Percentiles rank a stretch among this genome's conserved stretches.
These are phyloP conservation scores for Gymnothorax reevesii DNA, from an alignment of 2,797 vertebrate species.

Conservation along the genomic window DNA sequence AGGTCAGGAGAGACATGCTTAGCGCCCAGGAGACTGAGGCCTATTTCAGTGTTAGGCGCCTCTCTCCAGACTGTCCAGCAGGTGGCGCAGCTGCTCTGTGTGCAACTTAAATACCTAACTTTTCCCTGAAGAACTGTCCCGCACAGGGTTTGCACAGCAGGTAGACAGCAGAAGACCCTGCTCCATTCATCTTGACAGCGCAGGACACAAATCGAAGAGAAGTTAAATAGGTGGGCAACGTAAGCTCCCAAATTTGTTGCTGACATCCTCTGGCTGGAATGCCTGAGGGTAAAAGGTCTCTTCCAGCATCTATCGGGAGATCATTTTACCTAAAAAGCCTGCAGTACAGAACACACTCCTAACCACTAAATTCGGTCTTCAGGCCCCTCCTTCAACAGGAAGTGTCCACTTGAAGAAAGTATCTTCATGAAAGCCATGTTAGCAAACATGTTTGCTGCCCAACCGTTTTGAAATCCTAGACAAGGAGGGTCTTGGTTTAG, in stretches of 20 bases:
- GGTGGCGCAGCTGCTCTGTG: background rate
- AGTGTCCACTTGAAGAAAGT: background rate
- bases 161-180: background rate
- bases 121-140: background rate
- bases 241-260: background rate
- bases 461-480: background rate
- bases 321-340: background rate
- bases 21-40: background rate
- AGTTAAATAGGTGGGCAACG: background rate
- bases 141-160: background rate
- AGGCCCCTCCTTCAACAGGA: background rate
- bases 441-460: background rate
- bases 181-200: background rate
- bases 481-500: background rate
- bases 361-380: background rate
- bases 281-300: background rate
- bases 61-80: background rate
- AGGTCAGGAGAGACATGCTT: background rate
- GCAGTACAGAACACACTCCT: background rate
- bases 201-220: background rate
- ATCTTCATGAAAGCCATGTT: background rate
- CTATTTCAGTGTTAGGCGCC: background rate
- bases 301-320: background rate
- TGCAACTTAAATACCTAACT: background rate
- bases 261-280: background rate